phyloP scores from a whole-genome alignment of 2,888 invertebrate species.

The Chrysotoxum bicinctum region DNA sequence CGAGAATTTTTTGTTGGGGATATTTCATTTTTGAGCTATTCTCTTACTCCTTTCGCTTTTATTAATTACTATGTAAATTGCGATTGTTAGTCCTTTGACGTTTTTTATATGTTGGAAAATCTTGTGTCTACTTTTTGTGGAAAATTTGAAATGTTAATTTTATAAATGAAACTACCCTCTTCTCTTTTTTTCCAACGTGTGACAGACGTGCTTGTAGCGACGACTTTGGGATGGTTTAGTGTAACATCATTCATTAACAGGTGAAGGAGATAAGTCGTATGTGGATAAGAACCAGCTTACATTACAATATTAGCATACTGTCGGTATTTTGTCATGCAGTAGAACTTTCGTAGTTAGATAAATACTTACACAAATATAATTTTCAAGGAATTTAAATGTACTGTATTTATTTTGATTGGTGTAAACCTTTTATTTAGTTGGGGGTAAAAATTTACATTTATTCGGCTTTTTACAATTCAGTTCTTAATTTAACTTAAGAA shows the following conservation, averaged over 20 bases:
- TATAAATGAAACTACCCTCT: slow-evolving; percentile 35
- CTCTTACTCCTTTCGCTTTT: slow-evolving; percentile 1
- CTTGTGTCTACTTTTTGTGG: slow-evolving; percentile 16
- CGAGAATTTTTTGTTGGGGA: background rate
- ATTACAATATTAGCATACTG: slow-evolving; percentile 49
- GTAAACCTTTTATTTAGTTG: no score
- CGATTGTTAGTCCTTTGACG: slow-evolving; percentile 36
- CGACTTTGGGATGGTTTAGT: background rate
- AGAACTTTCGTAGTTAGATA: background rate
- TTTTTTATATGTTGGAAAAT: slow-evolving; percentile 14
- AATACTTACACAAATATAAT: background rate
- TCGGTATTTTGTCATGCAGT: background rate
- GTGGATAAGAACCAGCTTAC: slow-evolving; percentile 24
- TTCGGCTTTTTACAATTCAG: no score
- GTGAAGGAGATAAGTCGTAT: slow-evolving; percentile 28
- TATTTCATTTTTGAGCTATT: slow-evolving; percentile 31
- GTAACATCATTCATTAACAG: slow-evolving; percentile 16
- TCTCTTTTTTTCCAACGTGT: background rate
- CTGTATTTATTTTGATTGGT: background rate
- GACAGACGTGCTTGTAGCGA: background rate
- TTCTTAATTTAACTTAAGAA: no score
- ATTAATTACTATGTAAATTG: slow-evolving; percentile 70
- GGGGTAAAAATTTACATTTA: no score
- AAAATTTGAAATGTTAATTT: slow-evolving; percentile 65
- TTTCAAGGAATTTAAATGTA: background rate